phyloP scores from a whole-genome alignment of 2,888 invertebrate genomes.

The Sphecodes monilicornis region DNA sequence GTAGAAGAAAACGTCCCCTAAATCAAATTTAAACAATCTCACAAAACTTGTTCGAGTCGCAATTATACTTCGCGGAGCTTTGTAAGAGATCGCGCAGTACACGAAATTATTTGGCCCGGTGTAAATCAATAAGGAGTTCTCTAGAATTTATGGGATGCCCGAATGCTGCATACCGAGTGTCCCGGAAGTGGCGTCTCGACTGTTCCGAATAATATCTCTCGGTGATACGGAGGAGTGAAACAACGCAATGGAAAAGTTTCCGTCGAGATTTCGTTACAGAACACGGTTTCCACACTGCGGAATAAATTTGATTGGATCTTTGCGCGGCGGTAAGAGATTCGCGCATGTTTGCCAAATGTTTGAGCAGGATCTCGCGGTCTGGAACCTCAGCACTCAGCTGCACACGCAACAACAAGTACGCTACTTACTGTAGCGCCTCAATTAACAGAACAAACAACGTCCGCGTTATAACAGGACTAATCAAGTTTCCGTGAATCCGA shows the following conservation, averaged over 20 bases:
- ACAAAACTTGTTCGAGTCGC: neutral
- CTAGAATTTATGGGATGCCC: neutral
- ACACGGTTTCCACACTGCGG: neutral
- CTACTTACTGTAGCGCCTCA: neutral
- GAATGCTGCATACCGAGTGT: neutral
- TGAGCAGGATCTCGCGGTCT: constrained; percentile 9
- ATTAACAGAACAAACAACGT: neutral
- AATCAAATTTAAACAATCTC: neutral
- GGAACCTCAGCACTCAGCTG: constrained; percentile 11
- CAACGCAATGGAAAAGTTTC: neutral
- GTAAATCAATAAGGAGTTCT: constrained; percentile 4
- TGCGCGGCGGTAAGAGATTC: neutral
- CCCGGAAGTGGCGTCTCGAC: neutral
- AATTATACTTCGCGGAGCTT: neutral
- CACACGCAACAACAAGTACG: constrained; percentile 10
- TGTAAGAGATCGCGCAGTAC: neutral
- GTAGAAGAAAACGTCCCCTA: neutral
- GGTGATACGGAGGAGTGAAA: neutral
- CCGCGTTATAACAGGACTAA: neutral
- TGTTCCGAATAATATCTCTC: neutral
- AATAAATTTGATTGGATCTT: constrained; percentile 2
- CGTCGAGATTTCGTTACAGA: neutral
- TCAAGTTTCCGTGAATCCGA: neutral
- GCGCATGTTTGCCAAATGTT: constrained; percentile 11
- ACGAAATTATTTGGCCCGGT: constrained; percentile 2